phyloP scores from a whole-genome alignment of 2,113 vertebrate species.

The Gadus chalcogrammus region DNA sequence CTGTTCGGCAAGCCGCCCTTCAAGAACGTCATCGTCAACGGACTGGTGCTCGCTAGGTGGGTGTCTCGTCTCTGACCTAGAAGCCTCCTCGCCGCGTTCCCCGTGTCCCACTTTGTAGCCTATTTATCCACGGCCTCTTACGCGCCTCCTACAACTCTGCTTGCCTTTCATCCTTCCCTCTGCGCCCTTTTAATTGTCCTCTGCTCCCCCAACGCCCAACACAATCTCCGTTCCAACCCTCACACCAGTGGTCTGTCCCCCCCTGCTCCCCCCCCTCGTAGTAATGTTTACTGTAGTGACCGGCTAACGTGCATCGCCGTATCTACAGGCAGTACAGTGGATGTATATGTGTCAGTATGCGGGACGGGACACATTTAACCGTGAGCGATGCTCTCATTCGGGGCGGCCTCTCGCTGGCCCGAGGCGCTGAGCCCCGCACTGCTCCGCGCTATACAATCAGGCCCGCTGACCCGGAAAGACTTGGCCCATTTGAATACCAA shows the following conservation, averaged over 20 bases:
- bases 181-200: background rate
- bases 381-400: conserved; percentile 30
- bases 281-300: no score
- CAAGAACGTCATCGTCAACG: conserved; percentile 97
- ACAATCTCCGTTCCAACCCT: no score
- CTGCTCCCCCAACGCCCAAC: no score
- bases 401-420: conserved; percentile 38
- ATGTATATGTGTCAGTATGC: no score
- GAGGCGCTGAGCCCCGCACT: conserved; percentile 38
- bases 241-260: no score
- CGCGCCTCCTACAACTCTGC: no score
- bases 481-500: conserved; percentile 58
- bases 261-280: no score
- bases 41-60: conserved; percentile 92
- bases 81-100: background rate
- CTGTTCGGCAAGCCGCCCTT: conserved; percentile 95
- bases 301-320: no score
- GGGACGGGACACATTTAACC: conserved; percentile 26
- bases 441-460: conserved; percentile 25
- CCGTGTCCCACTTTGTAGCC: no score
- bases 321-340: no score
- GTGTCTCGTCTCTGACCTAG: conserved; percentile 11
- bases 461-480: conserved; percentile 66
- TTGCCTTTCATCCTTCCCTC: background rate
- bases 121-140: no score